Conservation (phyloP, 1,140 invertebrate genomes). For the Tetramorium parvispinum region DNA sequence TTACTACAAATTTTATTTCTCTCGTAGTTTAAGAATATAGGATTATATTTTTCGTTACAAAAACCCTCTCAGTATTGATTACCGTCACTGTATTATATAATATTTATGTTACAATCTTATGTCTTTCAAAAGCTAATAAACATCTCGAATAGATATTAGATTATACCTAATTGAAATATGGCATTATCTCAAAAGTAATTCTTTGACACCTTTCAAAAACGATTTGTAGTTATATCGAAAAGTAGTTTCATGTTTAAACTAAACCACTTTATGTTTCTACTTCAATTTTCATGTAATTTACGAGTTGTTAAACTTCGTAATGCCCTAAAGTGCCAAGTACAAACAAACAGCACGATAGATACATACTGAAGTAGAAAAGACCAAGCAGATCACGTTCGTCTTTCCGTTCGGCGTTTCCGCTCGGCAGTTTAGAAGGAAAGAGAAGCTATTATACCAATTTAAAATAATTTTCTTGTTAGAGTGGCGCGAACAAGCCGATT, state of each 20-base stretch:
- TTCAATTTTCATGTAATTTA: conserved; percentile 13
- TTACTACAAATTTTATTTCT: conserved; percentile 12
- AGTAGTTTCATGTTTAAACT: neutral
- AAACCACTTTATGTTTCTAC: neutral
- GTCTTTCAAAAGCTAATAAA: neutral
- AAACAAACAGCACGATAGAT: conserved; percentile 20
- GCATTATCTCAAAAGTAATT: neutral
- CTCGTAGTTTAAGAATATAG: neutral
- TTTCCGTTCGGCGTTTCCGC: conserved; percentile 8
- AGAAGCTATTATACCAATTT: conserved; percentile 53
- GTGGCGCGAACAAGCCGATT: conserved; percentile 49
- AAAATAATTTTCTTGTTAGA: conserved; percentile 54
- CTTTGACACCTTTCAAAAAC: neutral
- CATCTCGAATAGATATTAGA: neutral
- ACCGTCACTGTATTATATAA: neutral
- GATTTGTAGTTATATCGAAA: neutral
- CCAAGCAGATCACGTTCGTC: neutral
- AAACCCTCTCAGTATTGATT: neutral
- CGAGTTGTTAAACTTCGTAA: neutral
- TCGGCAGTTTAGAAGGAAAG: neutral
- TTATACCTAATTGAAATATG: neutral
- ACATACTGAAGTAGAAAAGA: neutral
- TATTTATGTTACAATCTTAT: neutral
- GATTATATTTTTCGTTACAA: neutral
- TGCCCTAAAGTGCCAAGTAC: neutral